phyloP scores from a whole-genome alignment of 1,140 invertebrate genomes.

The Drosophila auraria region DNA sequence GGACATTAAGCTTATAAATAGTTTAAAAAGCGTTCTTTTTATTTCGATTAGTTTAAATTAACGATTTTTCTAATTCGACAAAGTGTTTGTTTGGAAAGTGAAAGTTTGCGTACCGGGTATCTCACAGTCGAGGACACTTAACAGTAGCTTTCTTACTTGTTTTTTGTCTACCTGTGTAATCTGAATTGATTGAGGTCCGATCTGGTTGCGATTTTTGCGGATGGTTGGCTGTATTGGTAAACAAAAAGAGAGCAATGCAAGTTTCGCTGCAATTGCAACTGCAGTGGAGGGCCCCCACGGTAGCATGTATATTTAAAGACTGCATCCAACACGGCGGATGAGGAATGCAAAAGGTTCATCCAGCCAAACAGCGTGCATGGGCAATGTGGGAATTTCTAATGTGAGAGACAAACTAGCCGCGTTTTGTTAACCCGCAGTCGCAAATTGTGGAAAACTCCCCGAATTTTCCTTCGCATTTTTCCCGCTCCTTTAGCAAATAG shows the following conservation, averaged over 20 bases:
- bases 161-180: background rate
- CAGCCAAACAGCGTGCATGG: conserved; percentile 54
- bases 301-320: conserved; percentile 66
- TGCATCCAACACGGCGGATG: background rate
- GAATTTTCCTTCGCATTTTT: background rate
- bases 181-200: conserved; percentile 4
- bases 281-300: conserved; percentile 42
- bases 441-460: background rate
- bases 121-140: too few species aligned
- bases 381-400: conserved; percentile 34
- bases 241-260: conserved; percentile 29
- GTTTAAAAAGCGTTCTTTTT: too few species aligned
- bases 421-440: conserved; percentile 7
- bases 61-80: too few species aligned
- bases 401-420: conserved; percentile 52
- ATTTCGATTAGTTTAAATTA: too few species aligned
- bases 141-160: background rate
- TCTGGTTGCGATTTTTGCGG: conserved; percentile 11
- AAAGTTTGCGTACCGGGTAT: too few species aligned
- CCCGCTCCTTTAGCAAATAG: too few species aligned
- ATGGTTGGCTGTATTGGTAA: conserved; percentile 9
- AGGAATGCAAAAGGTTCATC: conserved; percentile 3
- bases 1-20: too few species aligned
- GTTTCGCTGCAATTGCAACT: conserved; percentile 41
- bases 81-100: too few species aligned